A percentile compares a stretch with the other conserved stretches of the same genome.
These are phyloP conservation scores for Gambelia wislizenii DNA, from an alignment of 2,797 vertebrate genomes.

Conservation along the genomic window DNA sequence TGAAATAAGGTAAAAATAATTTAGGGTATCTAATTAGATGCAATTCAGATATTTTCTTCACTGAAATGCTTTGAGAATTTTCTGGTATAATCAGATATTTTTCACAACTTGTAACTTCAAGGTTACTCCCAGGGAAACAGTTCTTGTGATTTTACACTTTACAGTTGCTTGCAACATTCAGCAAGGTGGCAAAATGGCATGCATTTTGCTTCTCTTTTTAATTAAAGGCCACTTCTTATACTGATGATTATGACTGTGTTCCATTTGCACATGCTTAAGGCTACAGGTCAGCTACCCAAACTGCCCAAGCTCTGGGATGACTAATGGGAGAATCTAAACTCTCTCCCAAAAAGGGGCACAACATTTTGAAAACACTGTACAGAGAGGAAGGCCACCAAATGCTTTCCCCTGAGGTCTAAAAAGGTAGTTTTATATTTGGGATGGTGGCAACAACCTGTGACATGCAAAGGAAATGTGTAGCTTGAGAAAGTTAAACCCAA, in stretches of 20 bases:
- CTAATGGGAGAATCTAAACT: background rate
- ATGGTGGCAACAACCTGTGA: too few relatives aligned
- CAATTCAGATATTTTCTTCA: background rate
- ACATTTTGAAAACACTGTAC: background rate
- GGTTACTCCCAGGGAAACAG: background rate
- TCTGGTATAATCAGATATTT: background rate
- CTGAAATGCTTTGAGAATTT: background rate
- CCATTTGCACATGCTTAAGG: background rate
- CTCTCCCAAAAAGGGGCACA: background rate
- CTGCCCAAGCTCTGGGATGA: background rate
- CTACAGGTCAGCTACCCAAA: background rate
- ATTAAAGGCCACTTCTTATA: background rate
- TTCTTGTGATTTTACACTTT: background rate
- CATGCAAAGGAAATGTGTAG: too few relatives aligned
- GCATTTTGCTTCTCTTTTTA: background rate
- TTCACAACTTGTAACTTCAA: background rate
- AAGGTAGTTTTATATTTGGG: too few relatives aligned
- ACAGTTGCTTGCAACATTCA: background rate
- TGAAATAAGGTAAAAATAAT: background rate
- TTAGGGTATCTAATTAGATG: background rate
- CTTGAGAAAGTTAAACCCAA: too few relatives aligned
- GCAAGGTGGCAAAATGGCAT: background rate
- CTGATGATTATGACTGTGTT: background rate
- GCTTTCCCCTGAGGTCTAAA: background rate
- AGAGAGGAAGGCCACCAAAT: background rate